Percentiles rank a stretch among this genome's conserved stretches.
Conservation (phyloP, 2,797 vertebrate genomes). For the Garrulus glandarius region DNA sequence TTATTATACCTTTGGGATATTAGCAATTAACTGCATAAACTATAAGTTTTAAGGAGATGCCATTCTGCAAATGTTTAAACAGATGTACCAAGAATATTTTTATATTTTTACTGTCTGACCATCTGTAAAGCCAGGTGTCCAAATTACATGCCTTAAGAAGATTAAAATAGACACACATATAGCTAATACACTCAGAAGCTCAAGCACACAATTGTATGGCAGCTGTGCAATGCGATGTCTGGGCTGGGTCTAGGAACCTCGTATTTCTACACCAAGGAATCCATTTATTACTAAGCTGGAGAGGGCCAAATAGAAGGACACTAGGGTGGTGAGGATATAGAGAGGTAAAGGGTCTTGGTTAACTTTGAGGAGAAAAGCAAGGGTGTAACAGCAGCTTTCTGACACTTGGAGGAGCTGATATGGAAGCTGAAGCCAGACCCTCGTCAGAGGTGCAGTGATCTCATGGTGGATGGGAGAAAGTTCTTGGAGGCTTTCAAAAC, state of each 20-base stretch:
- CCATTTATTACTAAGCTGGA: background rate
- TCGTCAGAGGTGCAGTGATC: background rate
- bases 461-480: background rate
- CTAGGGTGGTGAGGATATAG: background rate
- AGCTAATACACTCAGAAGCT: background rate
- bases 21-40: background rate
- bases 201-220: background rate
- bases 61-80: slow-evolving; percentile 43
- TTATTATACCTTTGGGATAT: background rate
- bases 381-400: background rate
- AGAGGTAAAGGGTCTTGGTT: background rate
- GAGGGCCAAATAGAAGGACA: background rate
- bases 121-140: slow-evolving; percentile 49
- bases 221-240: background rate
- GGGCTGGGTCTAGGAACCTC: background rate
- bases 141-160: background rate
- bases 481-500: background rate
- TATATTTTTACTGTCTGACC: slow-evolving; percentile 7
- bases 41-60: background rate
- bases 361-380: background rate
- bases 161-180: background rate
- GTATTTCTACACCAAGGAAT: background rate
- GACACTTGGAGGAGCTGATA: background rate
- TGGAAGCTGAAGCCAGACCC: rapidly evolving
- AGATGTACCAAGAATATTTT: slow-evolving; percentile 17